Evolutionary conservation across 2,888 invertebrate species (phyloP), one percentile per base, ranked within the genome.

Genomic region (Scotopteryx bipunctaria): DNA sequence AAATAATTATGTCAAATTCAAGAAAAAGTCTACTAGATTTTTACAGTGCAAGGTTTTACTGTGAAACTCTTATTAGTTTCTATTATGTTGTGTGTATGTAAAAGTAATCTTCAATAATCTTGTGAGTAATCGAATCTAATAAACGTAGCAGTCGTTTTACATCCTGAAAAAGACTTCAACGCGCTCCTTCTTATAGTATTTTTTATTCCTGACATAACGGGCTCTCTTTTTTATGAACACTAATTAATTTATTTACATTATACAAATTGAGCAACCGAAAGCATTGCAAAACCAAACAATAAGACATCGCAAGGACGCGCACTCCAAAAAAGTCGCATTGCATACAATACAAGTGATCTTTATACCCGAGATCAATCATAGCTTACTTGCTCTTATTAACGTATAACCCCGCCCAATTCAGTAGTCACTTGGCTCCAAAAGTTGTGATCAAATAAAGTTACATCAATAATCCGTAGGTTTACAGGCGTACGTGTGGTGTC

Each of bases 261-360:
- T 27, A 32, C 33, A 35, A 21, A 17, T 9, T 11, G 36, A 36
- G 38, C 33, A 25, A 57, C 52, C 52, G 49, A 45, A 45, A 56
- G 13, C 43, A 58, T 60, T 61, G 54, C 62, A 60, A 48, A 48
- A 63, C 53, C 33, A 42, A 55, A 52, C 56, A 63, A 57, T 57
- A 23, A 59, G 50, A 16, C 17, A 37, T 41, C 25, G 58, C 81
- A 83, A 85, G 78, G 78, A 76, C 79, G 57, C 35, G 32, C 56
- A 41, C 66, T 60, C 66, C 64, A 67, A 83, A 80, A 77, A 81
- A 80, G 73, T 76, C 62, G 63, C 64, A 64, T 63, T 29, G 63
- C 69, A 71, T 73, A 69, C 66, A 73, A 74, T 73, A 66, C 83
- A 83, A 86, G 83, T 83, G 84, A 76, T 79, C 78, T 86, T 87